A percentile compares a stretch with the other conserved stretches of the same genome.
These are phyloP conservation scores for Poecilus cupreus DNA, from an alignment of 2,888 invertebrate species.

Conservation along the genomic window DNA sequence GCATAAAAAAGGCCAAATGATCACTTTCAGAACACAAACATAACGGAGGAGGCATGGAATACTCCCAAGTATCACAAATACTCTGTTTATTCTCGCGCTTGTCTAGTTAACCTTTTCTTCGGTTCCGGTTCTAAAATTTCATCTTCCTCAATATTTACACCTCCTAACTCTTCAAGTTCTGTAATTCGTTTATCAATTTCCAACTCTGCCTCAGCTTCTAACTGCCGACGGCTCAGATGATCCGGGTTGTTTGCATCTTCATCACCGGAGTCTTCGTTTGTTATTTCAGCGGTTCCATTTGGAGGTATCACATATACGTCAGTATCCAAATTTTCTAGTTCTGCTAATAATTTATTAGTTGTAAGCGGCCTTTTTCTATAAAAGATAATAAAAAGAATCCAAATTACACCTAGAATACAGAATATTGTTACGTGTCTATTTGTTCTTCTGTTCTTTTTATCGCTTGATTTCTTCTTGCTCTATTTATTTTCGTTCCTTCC, in stretches of 20 bases:
- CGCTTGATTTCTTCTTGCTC: too few relatives aligned
- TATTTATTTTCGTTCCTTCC: too few relatives aligned
- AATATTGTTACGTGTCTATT: too few relatives aligned
- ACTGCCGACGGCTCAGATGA: conserved; percentile 16
- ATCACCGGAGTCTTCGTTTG: conserved; percentile 51
- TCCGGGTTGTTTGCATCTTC: conserved; percentile 50
- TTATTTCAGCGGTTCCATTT: conserved; percentile 18
- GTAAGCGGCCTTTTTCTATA: neutral
- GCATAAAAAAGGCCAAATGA: neutral
- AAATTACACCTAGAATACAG: too few relatives aligned
- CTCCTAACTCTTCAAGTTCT: too few relatives aligned
- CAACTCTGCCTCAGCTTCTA: conserved; percentile 42
- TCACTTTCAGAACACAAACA: neutral
- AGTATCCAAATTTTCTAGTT: conserved; percentile 12
- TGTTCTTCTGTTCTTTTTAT: too few relatives aligned
- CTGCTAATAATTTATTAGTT: neutral
- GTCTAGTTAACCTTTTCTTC: neutral
- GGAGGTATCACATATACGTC: conserved; percentile 41
- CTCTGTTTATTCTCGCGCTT: neutral
- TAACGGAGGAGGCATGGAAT: neutral
- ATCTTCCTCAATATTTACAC: neutral
- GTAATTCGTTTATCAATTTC: neutral
- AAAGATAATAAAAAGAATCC: too few relatives aligned
- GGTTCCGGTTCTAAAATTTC: neutral
- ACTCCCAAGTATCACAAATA: neutral